phyloP scores from a whole-genome alignment of 2,113 vertebrate genomes.

The Centropus unirufus region DNA sequence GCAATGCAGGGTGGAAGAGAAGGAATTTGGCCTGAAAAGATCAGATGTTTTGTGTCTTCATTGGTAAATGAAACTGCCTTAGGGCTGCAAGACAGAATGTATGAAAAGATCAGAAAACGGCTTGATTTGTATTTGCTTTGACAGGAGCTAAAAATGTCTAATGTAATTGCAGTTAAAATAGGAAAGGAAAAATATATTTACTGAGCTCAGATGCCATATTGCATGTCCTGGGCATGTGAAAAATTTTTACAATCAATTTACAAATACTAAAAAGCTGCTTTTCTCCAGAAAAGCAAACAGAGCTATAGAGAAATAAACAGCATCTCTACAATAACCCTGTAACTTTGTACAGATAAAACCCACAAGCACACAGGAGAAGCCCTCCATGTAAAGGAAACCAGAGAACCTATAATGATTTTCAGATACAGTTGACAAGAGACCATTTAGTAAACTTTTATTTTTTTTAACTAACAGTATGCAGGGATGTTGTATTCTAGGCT shows the following conservation, averaged over 20 bases:
- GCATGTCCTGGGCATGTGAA: neutral
- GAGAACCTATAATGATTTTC: constrained; percentile 84
- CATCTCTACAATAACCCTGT: constrained; percentile 64
- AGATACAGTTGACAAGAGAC: constrained; percentile 89
- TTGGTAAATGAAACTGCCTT: constrained; percentile 11
- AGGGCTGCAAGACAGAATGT: neutral
- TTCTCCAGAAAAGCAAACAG: constrained; percentile 39
- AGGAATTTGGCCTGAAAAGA: constrained; percentile 36
- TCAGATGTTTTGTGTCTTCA: constrained; percentile 46
- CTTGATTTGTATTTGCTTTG: constrained; percentile 29
- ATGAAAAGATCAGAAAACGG: constrained; percentile 21
- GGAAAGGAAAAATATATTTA: constrained; percentile 25
- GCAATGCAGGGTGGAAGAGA: neutral
- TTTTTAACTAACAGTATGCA: constrained; percentile 87
- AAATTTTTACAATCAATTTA: constrained; percentile 52
- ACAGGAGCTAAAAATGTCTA: constrained; percentile 20
- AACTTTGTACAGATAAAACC: constrained; percentile 74
- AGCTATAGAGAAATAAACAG: constrained; percentile 50
- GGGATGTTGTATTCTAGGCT: constrained; percentile 86
- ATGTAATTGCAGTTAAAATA: constrained; percentile 18
- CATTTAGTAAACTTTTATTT: constrained; percentile 90
- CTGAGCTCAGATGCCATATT: constrained; percentile 20
- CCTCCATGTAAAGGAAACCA: constrained; percentile 73
- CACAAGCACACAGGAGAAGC: constrained; percentile 73
- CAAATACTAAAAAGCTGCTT: constrained; percentile 46